Base-by-base conservation (phyloP, 2,888 invertebrate species). In the Diaprepes abbreviatus region DNA sequence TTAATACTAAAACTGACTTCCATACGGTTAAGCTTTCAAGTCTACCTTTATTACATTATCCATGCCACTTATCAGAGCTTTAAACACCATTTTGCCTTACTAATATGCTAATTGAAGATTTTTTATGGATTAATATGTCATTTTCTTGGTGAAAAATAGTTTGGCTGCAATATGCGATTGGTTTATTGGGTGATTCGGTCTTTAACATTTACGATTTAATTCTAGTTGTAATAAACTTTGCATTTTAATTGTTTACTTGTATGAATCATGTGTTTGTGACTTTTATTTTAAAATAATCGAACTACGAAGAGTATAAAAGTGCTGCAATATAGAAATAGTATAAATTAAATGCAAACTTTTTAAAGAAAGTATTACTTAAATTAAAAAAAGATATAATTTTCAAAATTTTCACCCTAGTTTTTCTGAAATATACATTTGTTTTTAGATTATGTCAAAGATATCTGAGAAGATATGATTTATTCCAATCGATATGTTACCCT, bases 1-100 rank as follows among this genome's bases (percentile, higher is more conserved):
- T 70, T 64, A 58, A 73, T 68, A 77, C 77, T 77, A 74, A 74
- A 71, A 74, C 65, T 69, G 70, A 73, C 73, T 73, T 76, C 75
- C 75, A 76, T 75, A 74, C 75, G 72, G 70, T 66, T 71, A 31
- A 62, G 70, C 73, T 72, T 70, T 60, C 69, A 54, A 73, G 75
- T 73, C 74, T 74, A 75, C 76, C 76, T 75, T 73, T 73, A 71
- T 73, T 68, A 70, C 72, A 73, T 71, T 73, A 73, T 73, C 71
- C 73, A 71, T 71, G 67, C 72, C 73, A 72, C 73, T 72, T 72
- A 71, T 71, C 71, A 65, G 62, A 70, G 65, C 66, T 73, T 73
- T 65, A 65, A 64, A 60, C 60, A 36, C 59, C 45, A 58, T 60
- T 59, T 50, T 16, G 38, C 55, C 45, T 59, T 54, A 40, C 45